Percentiles rank a stretch among this genome's conserved stretches.
Conservation (phyloP, 2,113 vertebrate genomes). For the Microcebus lehilahytsara region DNA sequence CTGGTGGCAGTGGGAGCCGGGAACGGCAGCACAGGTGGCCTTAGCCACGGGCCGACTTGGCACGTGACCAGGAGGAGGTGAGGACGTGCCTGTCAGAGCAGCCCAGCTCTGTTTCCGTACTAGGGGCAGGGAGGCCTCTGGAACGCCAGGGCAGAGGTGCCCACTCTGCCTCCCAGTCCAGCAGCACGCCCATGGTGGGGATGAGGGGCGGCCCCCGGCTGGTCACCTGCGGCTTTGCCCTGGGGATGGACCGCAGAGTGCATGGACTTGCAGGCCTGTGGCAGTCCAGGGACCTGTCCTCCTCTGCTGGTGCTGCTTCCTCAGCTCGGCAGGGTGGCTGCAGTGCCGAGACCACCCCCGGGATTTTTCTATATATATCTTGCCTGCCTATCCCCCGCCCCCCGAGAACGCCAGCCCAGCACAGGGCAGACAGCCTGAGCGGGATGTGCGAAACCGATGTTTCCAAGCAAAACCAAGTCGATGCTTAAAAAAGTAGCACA, state of each 20-base stretch:
- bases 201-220: no score
- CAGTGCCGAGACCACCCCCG: rapidly evolving
- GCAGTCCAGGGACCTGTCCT: rapidly evolving
- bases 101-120: background rate
- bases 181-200: background rate
- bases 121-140: no score
- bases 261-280: no score
- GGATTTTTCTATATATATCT: background rate
- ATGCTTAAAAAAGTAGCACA: background rate
- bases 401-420: no score
- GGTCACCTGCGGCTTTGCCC: background rate
- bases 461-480: background rate
- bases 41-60: background rate
- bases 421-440: background rate
- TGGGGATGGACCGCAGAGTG: background rate
- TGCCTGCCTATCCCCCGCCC: rapidly evolving
- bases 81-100: rapidly evolving
- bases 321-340: background rate
- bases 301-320: rapidly evolving
- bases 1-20: rapidly evolving
- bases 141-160: rapidly evolving
- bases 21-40: rapidly evolving
- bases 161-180: no score
- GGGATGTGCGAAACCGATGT: background rate
- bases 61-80: rapidly evolving